Conservation (phyloP, 2,113 vertebrate species). For the Melanostigma gelatinosum region DNA sequence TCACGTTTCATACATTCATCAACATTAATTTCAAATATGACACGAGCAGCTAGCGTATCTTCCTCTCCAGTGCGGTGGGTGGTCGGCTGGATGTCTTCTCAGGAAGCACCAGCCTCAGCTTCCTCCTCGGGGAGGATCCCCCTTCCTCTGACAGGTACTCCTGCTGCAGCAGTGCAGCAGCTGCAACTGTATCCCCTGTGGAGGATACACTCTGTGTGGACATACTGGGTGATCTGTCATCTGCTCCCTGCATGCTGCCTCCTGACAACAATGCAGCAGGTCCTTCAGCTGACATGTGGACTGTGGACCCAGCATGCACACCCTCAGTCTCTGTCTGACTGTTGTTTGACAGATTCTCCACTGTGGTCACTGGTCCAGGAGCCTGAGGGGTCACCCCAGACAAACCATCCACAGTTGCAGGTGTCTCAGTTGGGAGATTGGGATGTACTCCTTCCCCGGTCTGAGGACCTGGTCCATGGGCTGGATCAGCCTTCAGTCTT, state of each 20-base stretch:
- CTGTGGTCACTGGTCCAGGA: slow-evolving; percentile 13
- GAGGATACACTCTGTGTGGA: slow-evolving; percentile 30
- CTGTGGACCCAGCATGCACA: neutral
- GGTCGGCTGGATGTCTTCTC: slow-evolving; percentile 77
- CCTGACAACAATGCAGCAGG: neutral
- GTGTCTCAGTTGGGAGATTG: neutral
- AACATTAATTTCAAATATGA: no score
- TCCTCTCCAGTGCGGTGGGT: slow-evolving; percentile 76
- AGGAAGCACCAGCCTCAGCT: slow-evolving; percentile 77
- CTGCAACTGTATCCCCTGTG: slow-evolving; percentile 13
- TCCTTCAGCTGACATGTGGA: slow-evolving; percentile 11
- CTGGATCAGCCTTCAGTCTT: slow-evolving; percentile 17
- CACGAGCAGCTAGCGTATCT: slow-evolving; percentile 72
- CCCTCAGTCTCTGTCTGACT: slow-evolving; percentile 7
- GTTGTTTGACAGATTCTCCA: slow-evolving; percentile 49
- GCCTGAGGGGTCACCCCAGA: neutral
- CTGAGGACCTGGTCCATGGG: slow-evolving; percentile 23
- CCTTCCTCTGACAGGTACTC: slow-evolving; percentile 73
- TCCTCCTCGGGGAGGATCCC: slow-evolving; percentile 76
- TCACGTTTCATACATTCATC: neutral
- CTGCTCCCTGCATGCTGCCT: slow-evolving; percentile 27
- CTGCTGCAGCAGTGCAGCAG: slow-evolving; percentile 68
- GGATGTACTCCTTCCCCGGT: neutral
- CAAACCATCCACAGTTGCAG: neutral
- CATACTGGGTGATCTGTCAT: neutral